These are phyloP conservation scores for Caenorhabditis afra DNA, from an alignment of 2,888 invertebrate species.

Conservation along the genomic window DNA sequence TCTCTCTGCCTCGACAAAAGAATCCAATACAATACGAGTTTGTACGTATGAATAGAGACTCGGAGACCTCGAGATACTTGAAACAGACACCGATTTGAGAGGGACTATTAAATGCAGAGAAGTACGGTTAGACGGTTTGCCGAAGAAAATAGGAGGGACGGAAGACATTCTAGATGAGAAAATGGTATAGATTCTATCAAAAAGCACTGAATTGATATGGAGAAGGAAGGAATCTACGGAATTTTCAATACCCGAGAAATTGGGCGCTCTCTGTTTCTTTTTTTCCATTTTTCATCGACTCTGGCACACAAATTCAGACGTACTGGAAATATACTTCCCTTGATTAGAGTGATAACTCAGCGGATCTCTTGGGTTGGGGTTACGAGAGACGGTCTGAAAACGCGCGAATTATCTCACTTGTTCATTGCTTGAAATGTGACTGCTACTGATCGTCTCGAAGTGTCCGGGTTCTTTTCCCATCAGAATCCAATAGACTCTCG, in stretches of 20 bases:
- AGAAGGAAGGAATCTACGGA: too few relatives aligned
- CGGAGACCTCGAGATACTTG: conserved; percentile 21
- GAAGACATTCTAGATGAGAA: neutral
- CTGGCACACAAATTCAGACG: too few relatives aligned
- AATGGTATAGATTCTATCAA: too few relatives aligned
- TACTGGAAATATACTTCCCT: too few relatives aligned
- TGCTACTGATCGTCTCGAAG: conserved; percentile 78
- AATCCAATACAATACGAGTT: conserved; percentile 31
- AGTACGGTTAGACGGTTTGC: conserved; percentile 5
- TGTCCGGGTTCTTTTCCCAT: conserved; percentile 76
- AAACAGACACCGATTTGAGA: conserved; percentile 30
- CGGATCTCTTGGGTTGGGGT: conserved; percentile 5
- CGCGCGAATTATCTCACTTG: conserved; percentile 63
- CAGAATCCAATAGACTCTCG: conserved; percentile 80
- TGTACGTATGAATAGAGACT: conserved; percentile 35
- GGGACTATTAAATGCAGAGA: neutral
- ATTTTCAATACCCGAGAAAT: too few relatives aligned
- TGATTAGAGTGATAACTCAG: neutral
- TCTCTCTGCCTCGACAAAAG: conserved; percentile 31
- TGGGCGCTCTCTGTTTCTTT: too few relatives aligned
- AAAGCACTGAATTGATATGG: too few relatives aligned
- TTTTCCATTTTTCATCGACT: too few relatives aligned
- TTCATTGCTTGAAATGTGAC: conserved; percentile 80
- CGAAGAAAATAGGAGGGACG: conserved; percentile 1
- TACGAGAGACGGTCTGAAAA: conserved; percentile 50